phyloP scores from a whole-genome alignment of 2,797 vertebrate genomes.

The Lithobates sylvaticus region DNA sequence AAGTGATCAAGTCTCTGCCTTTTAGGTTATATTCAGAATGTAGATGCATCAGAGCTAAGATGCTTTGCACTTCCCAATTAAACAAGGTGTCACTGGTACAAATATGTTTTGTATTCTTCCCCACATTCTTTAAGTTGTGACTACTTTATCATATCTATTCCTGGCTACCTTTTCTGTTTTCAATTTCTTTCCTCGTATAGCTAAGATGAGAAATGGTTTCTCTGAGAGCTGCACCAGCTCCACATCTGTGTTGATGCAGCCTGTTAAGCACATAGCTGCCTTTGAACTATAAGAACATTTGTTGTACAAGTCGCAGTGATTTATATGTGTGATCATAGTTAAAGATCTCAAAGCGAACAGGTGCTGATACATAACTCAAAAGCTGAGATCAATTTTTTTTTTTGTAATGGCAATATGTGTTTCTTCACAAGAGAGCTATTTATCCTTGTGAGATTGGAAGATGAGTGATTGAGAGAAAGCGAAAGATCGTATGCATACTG shows the following conservation, averaged over 20 bases:
- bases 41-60: background rate
- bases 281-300: constrained; percentile 31
- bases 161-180: constrained; percentile 28
- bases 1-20: too few species aligned
- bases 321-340: constrained; percentile 15
- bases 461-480: too few species aligned
- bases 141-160: constrained; percentile 4
- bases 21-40: too few species aligned
- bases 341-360: constrained; percentile 17
- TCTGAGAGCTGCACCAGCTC: constrained; percentile 2
- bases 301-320: background rate
- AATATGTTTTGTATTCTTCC: background rate
- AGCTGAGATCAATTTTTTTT: background rate
- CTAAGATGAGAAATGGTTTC: background rate
- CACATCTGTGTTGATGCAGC: constrained; percentile 30
- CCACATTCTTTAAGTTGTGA: background rate
- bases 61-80: background rate
- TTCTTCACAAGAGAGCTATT: background rate
- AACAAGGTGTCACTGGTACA: background rate
- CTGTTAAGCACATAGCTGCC: constrained; percentile 14
- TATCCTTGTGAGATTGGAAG: too few species aligned
- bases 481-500: too few species aligned
- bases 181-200: constrained; percentile 21
- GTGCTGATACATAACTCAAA: background rate
- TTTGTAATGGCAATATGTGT: background rate